Evolutionary conservation across 2,113 vertebrate genomes (phyloP), one percentile per base, ranked within the genome.

Genomic region (Tylochromis polylepis): DNA sequence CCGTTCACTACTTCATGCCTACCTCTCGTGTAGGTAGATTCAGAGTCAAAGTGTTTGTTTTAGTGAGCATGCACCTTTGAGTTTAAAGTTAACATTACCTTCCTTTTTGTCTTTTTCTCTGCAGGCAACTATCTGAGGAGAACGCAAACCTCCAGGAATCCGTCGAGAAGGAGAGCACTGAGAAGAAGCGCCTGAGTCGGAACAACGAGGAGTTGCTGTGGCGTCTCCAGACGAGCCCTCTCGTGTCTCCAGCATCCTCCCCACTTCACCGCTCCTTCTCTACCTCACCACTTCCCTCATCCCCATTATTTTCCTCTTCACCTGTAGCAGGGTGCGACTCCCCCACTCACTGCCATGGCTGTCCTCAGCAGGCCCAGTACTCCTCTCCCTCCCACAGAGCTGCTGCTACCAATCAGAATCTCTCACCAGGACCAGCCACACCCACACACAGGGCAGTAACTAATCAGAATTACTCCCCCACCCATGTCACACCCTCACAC

Each of bases 121-220:
- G 79, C 94, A 99, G 99, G 91, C 98, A 99, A 94, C 94, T 99
- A 55, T 99, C 99, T 0, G 97, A 98, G 88, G 97, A 99, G 91
- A 99, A 99, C 0, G 97, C 99, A 8, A 99, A 98, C 81, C 98
- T 99, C 51, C 98, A 99, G 12, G 98, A 98, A 41, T 95, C 97
- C 0, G 97, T 99, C 0, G 98, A 99, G 93, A 99, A 98, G 87
- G 98, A 99, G 95, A 97, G 95, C 88, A 97, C 97, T 8, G 98
- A 99, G 93, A 99, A 99, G 95, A 99, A 99, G 94, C 96, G 98
- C 15, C 90, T 99, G 88, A 99, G 98, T 87, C 96, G 97, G 20
- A 99, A 98, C 89, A 99, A 99, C 0, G 98, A 99, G 88, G 98
- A 99, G 95, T 96, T 99, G 49, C 97, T 99, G 60, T 99, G 98